Conservation (phyloP, 2,797 vertebrate species). For the Melanotaenia nigrans region DNA sequence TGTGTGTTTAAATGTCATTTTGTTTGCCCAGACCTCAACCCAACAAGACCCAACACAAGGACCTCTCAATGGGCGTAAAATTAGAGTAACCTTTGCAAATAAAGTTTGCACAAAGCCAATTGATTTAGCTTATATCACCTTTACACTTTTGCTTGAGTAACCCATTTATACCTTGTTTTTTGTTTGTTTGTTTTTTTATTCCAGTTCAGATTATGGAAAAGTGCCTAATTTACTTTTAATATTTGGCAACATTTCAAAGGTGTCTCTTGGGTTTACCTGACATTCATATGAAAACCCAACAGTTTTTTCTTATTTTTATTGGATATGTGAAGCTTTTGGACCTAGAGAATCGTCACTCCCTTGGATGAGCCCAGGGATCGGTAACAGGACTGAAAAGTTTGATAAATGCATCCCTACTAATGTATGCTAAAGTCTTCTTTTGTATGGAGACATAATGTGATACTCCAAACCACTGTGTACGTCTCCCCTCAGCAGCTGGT, state of each 20-base stretch:
- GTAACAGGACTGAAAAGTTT: neutral
- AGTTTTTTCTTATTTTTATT: neutral
- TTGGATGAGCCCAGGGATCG: neutral
- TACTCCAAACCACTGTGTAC: constrained; percentile 41
- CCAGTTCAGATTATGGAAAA: neutral
- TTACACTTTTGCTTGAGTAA: too few species aligned
- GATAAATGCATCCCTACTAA: neutral
- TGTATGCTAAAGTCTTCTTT: constrained; percentile 5
- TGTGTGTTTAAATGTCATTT: too few species aligned
- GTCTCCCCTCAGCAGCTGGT: constrained; percentile 67
- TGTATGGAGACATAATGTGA: constrained; percentile 12
- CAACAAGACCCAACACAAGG: too few species aligned
- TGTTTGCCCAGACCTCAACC: too few species aligned
- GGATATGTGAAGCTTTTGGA: neutral
- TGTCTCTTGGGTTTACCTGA: neutral
- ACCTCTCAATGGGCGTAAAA: too few species aligned
- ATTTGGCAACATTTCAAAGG: neutral
- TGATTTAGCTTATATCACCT: neutral
- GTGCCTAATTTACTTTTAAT: neutral
- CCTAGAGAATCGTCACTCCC: neutral
- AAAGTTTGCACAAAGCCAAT: neutral
- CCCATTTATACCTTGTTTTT: neutral
- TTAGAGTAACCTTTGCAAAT: neutral
- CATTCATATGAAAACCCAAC: neutral
- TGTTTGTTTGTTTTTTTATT: neutral